phyloP scores from a whole-genome alignment of 1,140 invertebrate species.

The Oscheius sp. region DNA sequence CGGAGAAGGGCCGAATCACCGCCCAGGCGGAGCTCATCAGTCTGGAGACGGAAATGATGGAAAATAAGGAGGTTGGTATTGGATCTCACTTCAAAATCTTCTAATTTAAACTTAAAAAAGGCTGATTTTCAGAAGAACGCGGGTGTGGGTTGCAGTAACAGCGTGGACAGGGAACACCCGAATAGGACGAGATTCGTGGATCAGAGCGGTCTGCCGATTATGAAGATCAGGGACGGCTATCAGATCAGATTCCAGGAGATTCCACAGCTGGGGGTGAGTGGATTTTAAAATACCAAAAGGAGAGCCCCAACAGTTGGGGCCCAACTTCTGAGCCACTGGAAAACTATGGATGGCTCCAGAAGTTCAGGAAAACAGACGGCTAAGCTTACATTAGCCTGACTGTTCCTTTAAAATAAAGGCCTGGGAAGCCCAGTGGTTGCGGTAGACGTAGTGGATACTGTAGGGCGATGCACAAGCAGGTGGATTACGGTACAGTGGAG shows the following conservation, averaged over 20 bases:
- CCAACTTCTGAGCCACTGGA: too few species aligned
- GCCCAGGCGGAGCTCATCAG: slow-evolving; percentile 52
- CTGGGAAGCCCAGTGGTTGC: too few species aligned
- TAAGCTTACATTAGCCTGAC: too few species aligned
- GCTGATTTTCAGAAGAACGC: background rate
- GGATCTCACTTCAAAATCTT: background rate
- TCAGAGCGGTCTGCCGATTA: slow-evolving; percentile 70
- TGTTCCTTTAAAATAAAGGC: too few species aligned
- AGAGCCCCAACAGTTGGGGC: background rate
- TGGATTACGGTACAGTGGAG: too few species aligned
- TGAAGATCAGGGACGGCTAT: slow-evolving; percentile 76
- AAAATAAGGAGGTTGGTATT: slow-evolving; percentile 25
- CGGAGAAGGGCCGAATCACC: slow-evolving; percentile 48
- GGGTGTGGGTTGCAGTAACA: slow-evolving; percentile 26
- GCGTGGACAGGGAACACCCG: slow-evolving; percentile 39
- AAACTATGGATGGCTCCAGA: too few species aligned
- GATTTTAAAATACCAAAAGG: background rate
- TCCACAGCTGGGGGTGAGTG: slow-evolving; percentile 69
- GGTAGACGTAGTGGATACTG: too few species aligned
- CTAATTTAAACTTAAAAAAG: background rate
- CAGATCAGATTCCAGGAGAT: slow-evolving; percentile 76
- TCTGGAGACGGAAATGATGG: slow-evolving; percentile 51
- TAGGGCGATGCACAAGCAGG: too few species aligned
- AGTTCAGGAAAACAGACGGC: background rate
- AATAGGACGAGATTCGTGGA: slow-evolving; percentile 63